Evolutionary conservation across 2,888 invertebrate species (phyloP), one percentile per base, ranked within the genome.

Genomic region (Aproaerema taeniolella): DNA sequence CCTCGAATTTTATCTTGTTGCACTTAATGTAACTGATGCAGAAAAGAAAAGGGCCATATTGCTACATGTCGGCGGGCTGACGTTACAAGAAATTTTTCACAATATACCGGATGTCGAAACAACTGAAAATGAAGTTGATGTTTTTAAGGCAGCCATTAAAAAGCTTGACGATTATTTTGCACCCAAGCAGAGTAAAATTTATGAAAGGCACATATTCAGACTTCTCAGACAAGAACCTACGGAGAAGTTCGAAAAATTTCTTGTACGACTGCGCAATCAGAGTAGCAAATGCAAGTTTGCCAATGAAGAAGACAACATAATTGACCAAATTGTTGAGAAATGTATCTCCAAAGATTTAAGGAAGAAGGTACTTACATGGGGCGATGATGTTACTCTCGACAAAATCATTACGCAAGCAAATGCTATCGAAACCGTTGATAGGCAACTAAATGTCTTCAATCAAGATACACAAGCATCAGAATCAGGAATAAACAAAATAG

Each of bases 61-160:
- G 1, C 26, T 42, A 10, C 42, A 45, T 20, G 17, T 39, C 11
- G 45, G 42, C 5, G 45, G 45, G 7, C 13, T 40, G 15, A n/a
- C 43, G 2, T 11, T 46, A 2, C 46, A 46, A 41, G 46, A 46
- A 11, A 42, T 43, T 14, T 46, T 31, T 30, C 39, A 42, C 20
- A 46, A 43, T 26, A 30, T 44, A 17, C 46, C 46, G 1, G 46
- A 28, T 4, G 41, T 33, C n/a, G 20, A 4, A 7, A 7, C 20
- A 6, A 20, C 5, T 9, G 14, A 5, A 10, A 28, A 2, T 2
- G 31, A 8, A 14, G n/a, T 5, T 2, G 31, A 31, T 14, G 31
- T 31, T 2, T 31, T 14, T 14, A 31, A 31, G 15, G 15, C 14
- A 1, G 31, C 31, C 2, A 14, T 31, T 2, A 13, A 13, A 2